Conservation (phyloP, 2,113 vertebrate species). For the Empidonax alnorum region DNA sequence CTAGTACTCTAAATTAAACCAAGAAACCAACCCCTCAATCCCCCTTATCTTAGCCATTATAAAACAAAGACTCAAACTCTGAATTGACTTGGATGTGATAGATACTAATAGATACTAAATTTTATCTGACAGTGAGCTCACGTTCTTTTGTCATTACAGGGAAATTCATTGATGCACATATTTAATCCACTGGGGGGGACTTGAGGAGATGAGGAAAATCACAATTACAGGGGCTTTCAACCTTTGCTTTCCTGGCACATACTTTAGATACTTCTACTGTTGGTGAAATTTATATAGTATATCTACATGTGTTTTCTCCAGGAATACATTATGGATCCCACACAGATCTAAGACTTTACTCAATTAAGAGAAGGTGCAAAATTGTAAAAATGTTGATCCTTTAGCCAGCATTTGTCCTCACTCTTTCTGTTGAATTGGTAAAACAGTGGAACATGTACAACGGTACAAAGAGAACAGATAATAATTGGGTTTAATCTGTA, state of each 20-base stretch:
- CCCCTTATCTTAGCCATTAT: neutral
- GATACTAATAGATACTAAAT: neutral
- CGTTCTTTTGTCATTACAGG: neutral
- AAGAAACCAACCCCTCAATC: neutral
- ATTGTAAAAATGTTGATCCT: neutral
- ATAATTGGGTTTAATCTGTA: neutral
- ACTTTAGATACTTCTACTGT: neutral
- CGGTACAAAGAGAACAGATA: neutral
- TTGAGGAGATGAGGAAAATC: neutral
- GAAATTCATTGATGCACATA: neutral
- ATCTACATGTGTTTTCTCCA: neutral
- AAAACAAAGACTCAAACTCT: neutral
- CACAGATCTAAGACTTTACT: neutral
- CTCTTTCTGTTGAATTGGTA: neutral
- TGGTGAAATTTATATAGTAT: neutral
- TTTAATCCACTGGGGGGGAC: neutral
- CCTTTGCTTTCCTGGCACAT: neutral
- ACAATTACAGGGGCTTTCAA: neutral
- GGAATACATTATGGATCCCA: neutral
- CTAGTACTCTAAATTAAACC: neutral
- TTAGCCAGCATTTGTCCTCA: neutral
- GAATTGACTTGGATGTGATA: neutral
- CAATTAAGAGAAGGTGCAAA: neutral
- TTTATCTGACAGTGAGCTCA: neutral
- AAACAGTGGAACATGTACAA: neutral